A percentile compares a stretch with the other conserved stretches of the same genome.
Evolutionary conservation across 1,140 invertebrate genomes (phyloP).

Genomic region (Leptinotarsa texana): DNA sequence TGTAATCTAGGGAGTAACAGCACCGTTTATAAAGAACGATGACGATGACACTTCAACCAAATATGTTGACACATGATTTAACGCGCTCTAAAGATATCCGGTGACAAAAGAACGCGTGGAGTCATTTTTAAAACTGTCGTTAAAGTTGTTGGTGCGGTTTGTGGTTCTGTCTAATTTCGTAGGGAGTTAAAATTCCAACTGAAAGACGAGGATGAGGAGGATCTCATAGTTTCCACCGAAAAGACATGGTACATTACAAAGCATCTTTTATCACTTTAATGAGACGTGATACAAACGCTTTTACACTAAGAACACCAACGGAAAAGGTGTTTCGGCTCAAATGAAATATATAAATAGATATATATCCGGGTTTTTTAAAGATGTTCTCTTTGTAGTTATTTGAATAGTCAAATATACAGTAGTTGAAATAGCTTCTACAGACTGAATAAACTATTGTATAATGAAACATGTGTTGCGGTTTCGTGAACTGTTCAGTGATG

Average conservation of each 20-base stretch:
- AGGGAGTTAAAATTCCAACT: constrained; percentile 2
- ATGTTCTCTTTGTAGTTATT: too few relatives aligned
- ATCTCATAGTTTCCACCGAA: constrained; percentile 1
- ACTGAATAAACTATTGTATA: too few relatives aligned
- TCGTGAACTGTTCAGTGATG: too few relatives aligned
- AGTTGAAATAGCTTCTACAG: too few relatives aligned
- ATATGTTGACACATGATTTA: constrained; percentile 34
- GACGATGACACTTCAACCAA: constrained; percentile 4
- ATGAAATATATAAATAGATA: too few relatives aligned
- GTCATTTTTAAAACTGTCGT: constrained; percentile 37
- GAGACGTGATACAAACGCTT: constrained; percentile 20
- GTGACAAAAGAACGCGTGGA: constrained; percentile 24
- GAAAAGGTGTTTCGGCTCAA: too few relatives aligned
- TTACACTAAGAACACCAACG: not conserved
- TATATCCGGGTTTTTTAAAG: too few relatives aligned
- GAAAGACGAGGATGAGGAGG: constrained; percentile 1
- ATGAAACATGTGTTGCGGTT: too few relatives aligned
- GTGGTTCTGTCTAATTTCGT: constrained; percentile 21
- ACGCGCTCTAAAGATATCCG: constrained; percentile 22
- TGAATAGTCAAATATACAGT: too few relatives aligned
- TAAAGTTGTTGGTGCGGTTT: constrained; percentile 20
- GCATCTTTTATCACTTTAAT: constrained; percentile 23
- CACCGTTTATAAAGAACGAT: not conserved
- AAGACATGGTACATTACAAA: constrained; percentile 20
- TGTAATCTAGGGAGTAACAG: not conserved